A percentile compares a stretch with the other conserved stretches of the same genome.
These are phyloP conservation scores for Enteromius argenteus DNA, from an alignment of 2,797 vertebrate species.

Conservation along the genomic window DNA sequence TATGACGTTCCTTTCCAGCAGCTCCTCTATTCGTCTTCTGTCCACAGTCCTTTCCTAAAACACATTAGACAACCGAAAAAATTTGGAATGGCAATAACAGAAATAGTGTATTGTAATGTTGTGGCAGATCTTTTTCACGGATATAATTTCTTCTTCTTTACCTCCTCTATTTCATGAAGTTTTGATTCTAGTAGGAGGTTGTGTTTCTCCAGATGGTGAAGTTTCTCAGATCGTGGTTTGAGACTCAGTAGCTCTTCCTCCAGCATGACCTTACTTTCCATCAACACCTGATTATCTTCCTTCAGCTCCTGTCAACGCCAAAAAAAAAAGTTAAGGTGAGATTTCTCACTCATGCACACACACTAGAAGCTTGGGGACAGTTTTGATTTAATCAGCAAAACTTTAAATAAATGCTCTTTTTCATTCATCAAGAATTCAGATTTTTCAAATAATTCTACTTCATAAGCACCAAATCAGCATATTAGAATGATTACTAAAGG, in stretches of 20 bases:
- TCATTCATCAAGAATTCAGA: not conserved
- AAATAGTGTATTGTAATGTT: not conserved
- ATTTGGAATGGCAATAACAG: not conserved
- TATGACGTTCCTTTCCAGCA: constrained; percentile 95
- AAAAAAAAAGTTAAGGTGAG: not conserved
- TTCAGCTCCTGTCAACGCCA: constrained; percentile 86
- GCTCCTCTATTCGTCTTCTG: constrained; percentile 94
- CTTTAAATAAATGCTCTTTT: not conserved
- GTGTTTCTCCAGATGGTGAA: constrained; percentile 96
- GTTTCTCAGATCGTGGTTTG: constrained; percentile 91
- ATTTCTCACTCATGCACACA: not conserved
- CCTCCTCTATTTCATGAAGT: constrained; percentile 96
- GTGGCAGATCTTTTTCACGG: not conserved
- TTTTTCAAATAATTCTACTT: not conserved
- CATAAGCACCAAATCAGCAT: not conserved
- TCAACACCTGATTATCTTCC: constrained; percentile 96
- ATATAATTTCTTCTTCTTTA: constrained; percentile 67
- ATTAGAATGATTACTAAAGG: not conserved
- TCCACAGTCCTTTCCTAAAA: constrained; percentile 91
- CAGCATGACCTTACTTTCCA: constrained; percentile 97
- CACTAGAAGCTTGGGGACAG: too few species aligned
- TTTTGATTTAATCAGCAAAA: not conserved
- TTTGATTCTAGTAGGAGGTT: constrained; percentile 95
- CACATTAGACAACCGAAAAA: constrained; percentile 11
- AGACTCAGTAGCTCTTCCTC: constrained; percentile 92